Conservation (phyloP, 1,140 invertebrate genomes). For the Drosophila kikkawai region DNA sequence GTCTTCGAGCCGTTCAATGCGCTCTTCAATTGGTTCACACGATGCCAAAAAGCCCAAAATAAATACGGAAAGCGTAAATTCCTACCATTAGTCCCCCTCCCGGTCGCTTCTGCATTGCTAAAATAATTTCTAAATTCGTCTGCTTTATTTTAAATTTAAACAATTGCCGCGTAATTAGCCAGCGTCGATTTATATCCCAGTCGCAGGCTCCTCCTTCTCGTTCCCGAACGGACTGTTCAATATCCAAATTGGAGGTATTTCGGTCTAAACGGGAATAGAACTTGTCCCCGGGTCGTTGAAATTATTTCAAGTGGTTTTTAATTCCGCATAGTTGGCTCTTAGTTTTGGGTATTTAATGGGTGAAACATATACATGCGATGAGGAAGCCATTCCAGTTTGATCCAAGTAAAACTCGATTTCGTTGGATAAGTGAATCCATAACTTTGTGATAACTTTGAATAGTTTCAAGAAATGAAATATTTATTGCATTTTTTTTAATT, state of each 20-base stretch:
- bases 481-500: neutral
- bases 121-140: conserved; percentile 55
- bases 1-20: conserved; percentile 24
- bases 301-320: conserved; percentile 56
- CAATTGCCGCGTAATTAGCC: conserved; percentile 68
- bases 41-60: conserved; percentile 46
- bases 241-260: conserved; percentile 8
- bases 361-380: conserved; percentile 3
- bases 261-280: conserved; percentile 52
- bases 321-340: conserved; percentile 63
- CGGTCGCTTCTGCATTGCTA: conserved; percentile 41
- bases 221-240: conserved; percentile 1
- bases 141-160: conserved; percentile 57
- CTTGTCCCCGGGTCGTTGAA: conserved; percentile 33
- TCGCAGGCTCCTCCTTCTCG: conserved; percentile 1
- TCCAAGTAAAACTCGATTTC: neutral
- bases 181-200: conserved; percentile 33
- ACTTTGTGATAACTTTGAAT: neutral
- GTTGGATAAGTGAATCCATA: no score
- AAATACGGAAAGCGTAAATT: conserved; percentile 68
- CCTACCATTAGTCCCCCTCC: conserved; percentile 6
- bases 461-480: neutral
- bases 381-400: conserved; percentile 18
- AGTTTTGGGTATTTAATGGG: conserved; percentile 15
- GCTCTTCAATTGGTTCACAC: conserved; percentile 66